Base-by-base conservation (phyloP, 2,888 invertebrate species). In the Ceraclea dissimilis region DNA sequence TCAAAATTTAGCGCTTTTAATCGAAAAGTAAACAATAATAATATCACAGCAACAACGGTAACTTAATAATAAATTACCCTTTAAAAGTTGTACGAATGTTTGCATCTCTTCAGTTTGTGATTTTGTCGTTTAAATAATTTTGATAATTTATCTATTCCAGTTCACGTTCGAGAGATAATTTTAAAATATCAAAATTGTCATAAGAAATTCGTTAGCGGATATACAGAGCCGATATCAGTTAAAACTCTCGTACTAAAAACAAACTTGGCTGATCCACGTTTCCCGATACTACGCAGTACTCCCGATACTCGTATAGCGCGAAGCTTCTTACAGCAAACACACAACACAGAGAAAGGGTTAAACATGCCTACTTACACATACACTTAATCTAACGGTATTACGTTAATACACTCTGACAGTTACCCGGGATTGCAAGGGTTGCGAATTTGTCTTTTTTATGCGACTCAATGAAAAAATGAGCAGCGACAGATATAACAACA, bases 211-310 rank as follows among this genome's bases (percentile, higher is more conserved):
- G 20, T 5, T 8, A 19, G 19, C 49, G 54, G 54, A 54, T 49
- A 54, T 49, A 39, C 39, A 31, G 49, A 54, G 44, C 54, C 54
- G 54, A 54, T 54, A 54, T 54, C 54, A 39, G 39, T 39, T 39
- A 39, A 39, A 39, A n/a, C 20, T 26, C 49, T 44, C 22, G 43
- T 49, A n/a, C 43, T 49, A 22, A 43, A n/a, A 54, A 54, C 54
- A 54, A 54, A 54, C 47, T 54, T 50, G 43, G 26, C 49, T 49
- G 54, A 54, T 54, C 49, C 49, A 54, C 54, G 54, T 54, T 49
- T 26, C 22, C 19, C 54, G 54, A 54, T 54, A 54, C 54, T 49
- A 33, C 39, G n/a, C n/a, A n/a, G n/a, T n/a, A n/a, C n/a, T n/a
- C n/a, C n/a, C n/a, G n/a, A n/a, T n/a, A n/a, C n/a, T n/a, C n/a